Base-by-base conservation (phyloP, 2,113 vertebrate species). In the Limnothrissa miodon region DNA sequence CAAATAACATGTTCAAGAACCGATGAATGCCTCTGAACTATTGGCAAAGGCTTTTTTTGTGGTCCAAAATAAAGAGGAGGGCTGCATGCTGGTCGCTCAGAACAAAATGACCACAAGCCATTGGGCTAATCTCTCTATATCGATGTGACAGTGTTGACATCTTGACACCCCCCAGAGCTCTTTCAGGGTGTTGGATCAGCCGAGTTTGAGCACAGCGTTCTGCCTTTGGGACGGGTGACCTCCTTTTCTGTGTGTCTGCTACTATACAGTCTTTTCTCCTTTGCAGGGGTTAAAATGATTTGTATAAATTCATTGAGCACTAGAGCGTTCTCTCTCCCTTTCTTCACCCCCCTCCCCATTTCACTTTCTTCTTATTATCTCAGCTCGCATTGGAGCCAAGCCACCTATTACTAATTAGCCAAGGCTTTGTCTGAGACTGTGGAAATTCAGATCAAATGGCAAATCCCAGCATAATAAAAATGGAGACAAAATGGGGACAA, bases 211-310 rank as follows among this genome's bases (percentile, higher is more conserved):
- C 46, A 45, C 83, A 80, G 79, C 81, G 81, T 85, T 85, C 80
- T 45, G 79, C 85, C 83, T 87, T 85, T 83, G 17, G 45, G 25
- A 81, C 42, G 25, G 36, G 59, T 56, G 81, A 81, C 82, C 88
- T 84, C 74, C 81, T 89, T 81, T 80, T 80, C 53, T 81, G 39
- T 74, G 84, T 81, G 83, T 80, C 80, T 0, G 25, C 79, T 25
- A 59, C 79, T 78, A 80, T 78, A 83, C 81, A 45, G 15, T 45
- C 42, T 25, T 66, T 42, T 62, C 83, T 81, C 59, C 83, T 85
- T 80, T 39, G 21, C n/a, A 25, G 83, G 88, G 59, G 88, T 89
- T 89, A 89, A 86, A 87, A 85, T 82, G 83, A 86, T 89, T 89
- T 86, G 88, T 81, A 70, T 86, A 62, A 70, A 81, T 81, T 70